Conservation (phyloP, 2,888 invertebrate genomes). For the Catotricha subobsoleta region DNA sequence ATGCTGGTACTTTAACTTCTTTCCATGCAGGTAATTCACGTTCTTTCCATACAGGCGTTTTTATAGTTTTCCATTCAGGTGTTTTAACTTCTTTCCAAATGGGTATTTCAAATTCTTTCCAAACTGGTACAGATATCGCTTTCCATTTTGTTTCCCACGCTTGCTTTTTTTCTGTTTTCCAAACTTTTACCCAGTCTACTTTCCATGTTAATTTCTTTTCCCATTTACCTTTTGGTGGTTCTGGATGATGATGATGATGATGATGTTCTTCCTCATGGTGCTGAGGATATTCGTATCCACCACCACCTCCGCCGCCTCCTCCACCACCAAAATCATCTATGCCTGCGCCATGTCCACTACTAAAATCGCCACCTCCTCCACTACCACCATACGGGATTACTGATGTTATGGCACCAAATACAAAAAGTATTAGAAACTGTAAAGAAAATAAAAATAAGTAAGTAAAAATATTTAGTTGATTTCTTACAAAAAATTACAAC, state of each 20-base stretch:
- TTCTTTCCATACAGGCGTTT: slow-evolving; percentile 39
- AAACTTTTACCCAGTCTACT: slow-evolving; percentile 50
- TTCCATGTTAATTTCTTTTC: slow-evolving; percentile 72
- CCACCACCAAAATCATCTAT: neutral
- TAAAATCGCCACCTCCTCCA: neutral
- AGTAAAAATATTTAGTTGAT: too few species aligned
- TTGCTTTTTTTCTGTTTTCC: slow-evolving; percentile 56
- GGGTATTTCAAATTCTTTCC: slow-evolving; percentile 63
- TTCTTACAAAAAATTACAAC: too few species aligned
- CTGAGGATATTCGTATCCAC: slow-evolving; percentile 4
- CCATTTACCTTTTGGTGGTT: slow-evolving; percentile 50
- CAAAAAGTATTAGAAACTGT: neutral
- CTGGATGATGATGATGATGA: slow-evolving; percentile 16
- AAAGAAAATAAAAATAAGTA: too few species aligned
- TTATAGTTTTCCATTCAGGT: slow-evolving; percentile 42
- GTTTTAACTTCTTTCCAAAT: slow-evolving; percentile 55
- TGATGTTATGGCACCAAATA: slow-evolving; percentile 5
- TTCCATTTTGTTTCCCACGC: slow-evolving; percentile 63
- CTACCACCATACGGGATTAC: neutral
- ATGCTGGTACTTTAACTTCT: slow-evolving; percentile 17
- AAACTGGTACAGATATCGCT: slow-evolving; percentile 52
- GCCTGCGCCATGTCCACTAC: neutral
- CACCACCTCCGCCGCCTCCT: slow-evolving; percentile 1
- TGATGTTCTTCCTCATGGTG: slow-evolving; percentile 5
- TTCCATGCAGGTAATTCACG: slow-evolving; percentile 57